Evolutionary conservation across 2,888 invertebrate genomes (phyloP).

Genomic region (Dryobotodes eremita): DNA sequence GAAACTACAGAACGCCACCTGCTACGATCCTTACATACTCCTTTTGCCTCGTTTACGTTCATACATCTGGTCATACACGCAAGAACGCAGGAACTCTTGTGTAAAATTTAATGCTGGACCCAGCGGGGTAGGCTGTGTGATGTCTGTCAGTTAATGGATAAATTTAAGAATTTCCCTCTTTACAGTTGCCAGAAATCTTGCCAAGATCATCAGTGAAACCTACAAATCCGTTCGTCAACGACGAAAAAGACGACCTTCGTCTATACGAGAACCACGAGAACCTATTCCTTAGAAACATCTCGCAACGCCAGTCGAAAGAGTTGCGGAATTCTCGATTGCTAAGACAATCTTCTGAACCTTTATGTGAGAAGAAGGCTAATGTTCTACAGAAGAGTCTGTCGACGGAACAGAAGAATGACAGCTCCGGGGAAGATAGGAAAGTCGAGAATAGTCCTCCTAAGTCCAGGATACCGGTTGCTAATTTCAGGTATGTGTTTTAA

Average conservation of each 20-base stretch:
- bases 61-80: too few relatives aligned
- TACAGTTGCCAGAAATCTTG: constrained; percentile 85
- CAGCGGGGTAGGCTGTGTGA: not conserved
- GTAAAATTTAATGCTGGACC: too few relatives aligned
- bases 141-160: not conserved
- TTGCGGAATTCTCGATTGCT: constrained; percentile 81
- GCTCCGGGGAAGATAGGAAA: constrained; percentile 71
- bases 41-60: too few relatives aligned
- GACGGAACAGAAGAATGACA: constrained; percentile 81
- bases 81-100: too few relatives aligned
- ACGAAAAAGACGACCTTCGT: constrained; percentile 77
- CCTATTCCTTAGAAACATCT: constrained; percentile 84
- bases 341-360: constrained; percentile 86
- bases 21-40: too few relatives aligned
- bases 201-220: constrained; percentile 78
- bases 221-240: constrained; percentile 83
- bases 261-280: constrained; percentile 88
- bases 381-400: constrained; percentile 85
- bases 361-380: constrained; percentile 79
- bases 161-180: not conserved
- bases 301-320: constrained; percentile 85
- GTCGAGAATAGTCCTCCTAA: constrained; percentile 79
- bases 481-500: constrained; percentile 77
- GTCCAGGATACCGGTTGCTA: constrained; percentile 87
- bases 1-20: too few relatives aligned